A percentile compares a stretch with the other conserved stretches of the same genome.
These are phyloP conservation scores for Amblyteles armatorius DNA, from an alignment of 2,888 invertebrate species.

Conservation along the genomic window DNA sequence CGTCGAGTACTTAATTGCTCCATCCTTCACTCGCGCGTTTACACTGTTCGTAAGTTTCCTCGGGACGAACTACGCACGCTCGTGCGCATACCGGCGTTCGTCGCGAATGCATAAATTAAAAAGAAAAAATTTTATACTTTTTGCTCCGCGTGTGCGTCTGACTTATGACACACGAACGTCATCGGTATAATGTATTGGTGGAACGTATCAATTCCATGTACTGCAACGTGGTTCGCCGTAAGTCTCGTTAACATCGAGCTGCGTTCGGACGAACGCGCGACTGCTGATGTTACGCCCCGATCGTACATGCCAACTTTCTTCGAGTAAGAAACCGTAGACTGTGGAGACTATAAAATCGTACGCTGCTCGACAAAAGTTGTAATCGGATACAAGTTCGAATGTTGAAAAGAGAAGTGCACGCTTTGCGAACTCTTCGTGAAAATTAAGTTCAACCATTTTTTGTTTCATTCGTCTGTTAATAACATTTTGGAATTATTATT, in stretches of 20 bases:
- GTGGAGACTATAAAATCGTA: too few species aligned
- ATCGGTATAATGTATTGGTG: not conserved
- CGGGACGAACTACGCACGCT: not conserved
- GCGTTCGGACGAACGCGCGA: not conserved
- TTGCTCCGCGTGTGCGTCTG: not conserved
- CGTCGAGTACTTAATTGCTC: not conserved
- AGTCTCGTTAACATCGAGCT: not conserved
- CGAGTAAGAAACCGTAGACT: too few species aligned
- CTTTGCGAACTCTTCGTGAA: too few species aligned
- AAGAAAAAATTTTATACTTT: constrained; percentile 13
- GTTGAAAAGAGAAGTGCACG: too few species aligned
- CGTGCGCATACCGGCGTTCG: not conserved
- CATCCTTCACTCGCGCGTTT: not conserved
- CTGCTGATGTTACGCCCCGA: too few species aligned
- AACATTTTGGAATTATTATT: too few species aligned
- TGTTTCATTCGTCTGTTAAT: too few species aligned
- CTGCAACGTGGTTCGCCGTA: not conserved
- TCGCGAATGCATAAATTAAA: not conserved
- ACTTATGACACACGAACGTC: constrained; percentile 17
- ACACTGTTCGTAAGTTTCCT: not conserved
- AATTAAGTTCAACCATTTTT: too few species aligned
- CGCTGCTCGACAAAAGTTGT: too few species aligned
- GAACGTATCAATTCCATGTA: constrained; percentile 1
- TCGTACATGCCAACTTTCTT: too few species aligned
- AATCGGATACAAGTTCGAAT: too few species aligned